Evolutionary conservation across 2,888 invertebrate genomes (phyloP).

Genomic region (Caenorhabditis angaria): DNA sequence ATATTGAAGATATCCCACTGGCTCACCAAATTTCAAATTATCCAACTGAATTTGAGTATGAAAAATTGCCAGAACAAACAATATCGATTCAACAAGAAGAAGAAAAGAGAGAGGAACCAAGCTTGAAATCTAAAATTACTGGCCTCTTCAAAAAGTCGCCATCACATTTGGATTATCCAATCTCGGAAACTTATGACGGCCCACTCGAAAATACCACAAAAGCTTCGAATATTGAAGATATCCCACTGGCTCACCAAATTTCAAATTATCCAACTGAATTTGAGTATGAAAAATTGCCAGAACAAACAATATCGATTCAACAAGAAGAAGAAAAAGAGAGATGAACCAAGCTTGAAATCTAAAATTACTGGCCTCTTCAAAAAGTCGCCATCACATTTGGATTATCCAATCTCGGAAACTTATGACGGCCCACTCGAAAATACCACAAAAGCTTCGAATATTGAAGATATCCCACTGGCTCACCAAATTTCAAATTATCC

Average conservation of each 20-base stretch:
- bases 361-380: slow-evolving; percentile 35
- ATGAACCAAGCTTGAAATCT: slow-evolving; percentile 18
- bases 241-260: slow-evolving; percentile 42
- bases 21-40: slow-evolving; percentile 31
- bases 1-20: slow-evolving; percentile 41
- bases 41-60: slow-evolving; percentile 23
- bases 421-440: slow-evolving; percentile 22
- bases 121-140: slow-evolving; percentile 24
- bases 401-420: slow-evolving; percentile 23
- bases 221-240: slow-evolving; percentile 36
- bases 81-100: slow-evolving; percentile 12
- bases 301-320: slow-evolving; percentile 16
- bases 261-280: slow-evolving; percentile 41
- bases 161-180: slow-evolving; percentile 53
- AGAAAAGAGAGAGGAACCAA: slow-evolving; percentile 26
- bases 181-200: slow-evolving; percentile 43
- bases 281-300: slow-evolving; percentile 40
- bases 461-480: slow-evolving; percentile 37
- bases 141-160: slow-evolving; percentile 42
- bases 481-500: slow-evolving; percentile 37
- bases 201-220: slow-evolving; percentile 31
- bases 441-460: slow-evolving; percentile 16
- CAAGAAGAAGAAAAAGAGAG: slow-evolving; percentile 22
- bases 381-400: slow-evolving; percentile 20
- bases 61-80: slow-evolving; percentile 28